Evolutionary conservation across 2,888 invertebrate species (phyloP).

Genomic region (Sinopyrophorus schimmeli): DNA sequence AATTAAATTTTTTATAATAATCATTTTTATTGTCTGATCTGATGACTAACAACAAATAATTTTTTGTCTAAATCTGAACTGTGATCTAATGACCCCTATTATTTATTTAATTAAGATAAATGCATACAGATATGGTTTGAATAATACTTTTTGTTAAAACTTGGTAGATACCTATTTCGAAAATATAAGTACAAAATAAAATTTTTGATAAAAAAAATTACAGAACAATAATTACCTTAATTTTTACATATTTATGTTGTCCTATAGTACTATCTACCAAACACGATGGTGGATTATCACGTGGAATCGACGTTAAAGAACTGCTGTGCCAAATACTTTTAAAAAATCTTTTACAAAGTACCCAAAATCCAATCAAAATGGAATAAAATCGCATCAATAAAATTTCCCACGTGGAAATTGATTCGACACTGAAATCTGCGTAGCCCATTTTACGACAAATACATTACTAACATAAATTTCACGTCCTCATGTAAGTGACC

Average conservation of each 20-base stretch:
- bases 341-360: slow-evolving; percentile 55
- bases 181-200: not conserved
- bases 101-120: not conserved
- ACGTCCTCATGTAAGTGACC: slow-evolving; percentile 11
- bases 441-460: slow-evolving; percentile 21
- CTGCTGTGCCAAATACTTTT: slow-evolving; percentile 60
- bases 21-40: too few species aligned
- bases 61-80: not conserved
- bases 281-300: slow-evolving; percentile 64
- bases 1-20: too few species aligned
- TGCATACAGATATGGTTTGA: not conserved
- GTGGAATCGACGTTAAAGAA: slow-evolving; percentile 50
- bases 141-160: not conserved
- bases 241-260: slow-evolving; percentile 66
- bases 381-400: slow-evolving; percentile 58
- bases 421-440: slow-evolving; percentile 50
- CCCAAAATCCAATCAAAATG: slow-evolving; percentile 58
- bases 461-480: slow-evolving; percentile 16
- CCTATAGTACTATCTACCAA: slow-evolving; percentile 63
- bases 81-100: not conserved
- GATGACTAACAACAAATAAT: too few species aligned
- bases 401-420: slow-evolving; percentile 56
- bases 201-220: not conserved
- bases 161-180: not conserved
- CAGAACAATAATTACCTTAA: slow-evolving; percentile 59